A percentile compares a stretch with the other conserved stretches of the same genome.
These are phyloP conservation scores for Phalanger gymnotis DNA, from an alignment of 2,797 vertebrate species.

Conservation along the genomic window DNA sequence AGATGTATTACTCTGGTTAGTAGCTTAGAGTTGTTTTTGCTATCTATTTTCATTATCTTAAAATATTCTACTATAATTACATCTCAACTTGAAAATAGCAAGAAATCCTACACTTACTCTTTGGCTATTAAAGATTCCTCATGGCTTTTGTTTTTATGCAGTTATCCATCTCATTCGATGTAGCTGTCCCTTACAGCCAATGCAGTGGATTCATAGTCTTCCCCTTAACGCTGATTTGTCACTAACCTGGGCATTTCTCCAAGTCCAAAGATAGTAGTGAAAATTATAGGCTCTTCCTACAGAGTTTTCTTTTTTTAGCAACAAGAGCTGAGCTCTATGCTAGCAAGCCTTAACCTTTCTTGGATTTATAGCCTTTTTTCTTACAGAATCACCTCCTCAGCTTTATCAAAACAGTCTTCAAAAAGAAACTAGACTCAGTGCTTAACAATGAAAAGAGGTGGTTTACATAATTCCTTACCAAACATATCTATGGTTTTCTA, in stretches of 20 bases:
- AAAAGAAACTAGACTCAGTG: slow-evolving; percentile 72
- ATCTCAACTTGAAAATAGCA: slow-evolving; percentile 67
- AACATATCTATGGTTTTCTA: slow-evolving; percentile 54
- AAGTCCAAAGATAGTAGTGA: slow-evolving; percentile 86
- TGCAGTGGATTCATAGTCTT: slow-evolving; percentile 80
- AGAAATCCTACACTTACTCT: slow-evolving; percentile 57
- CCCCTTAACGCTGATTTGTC: slow-evolving; percentile 80
- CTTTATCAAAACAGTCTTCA: slow-evolving; percentile 69
- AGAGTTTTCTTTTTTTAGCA: slow-evolving; percentile 85
- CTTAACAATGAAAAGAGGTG: slow-evolving; percentile 45
- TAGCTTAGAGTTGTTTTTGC: slow-evolving; percentile 35
- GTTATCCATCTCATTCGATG: slow-evolving; percentile 71
- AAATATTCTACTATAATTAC: slow-evolving; percentile 64
- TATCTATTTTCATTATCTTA: slow-evolving; percentile 55
- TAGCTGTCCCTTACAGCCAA: slow-evolving; percentile 73
- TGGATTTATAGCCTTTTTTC: slow-evolving; percentile 70
- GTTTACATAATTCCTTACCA: slow-evolving; percentile 61
- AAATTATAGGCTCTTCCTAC: slow-evolving; percentile 88
- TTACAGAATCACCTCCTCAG: slow-evolving; percentile 76
- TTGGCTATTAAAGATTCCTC: slow-evolving; percentile 48
- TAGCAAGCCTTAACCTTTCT: slow-evolving; percentile 81
- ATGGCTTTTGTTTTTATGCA: slow-evolving; percentile 63
- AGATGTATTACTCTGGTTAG: slow-evolving; percentile 29
- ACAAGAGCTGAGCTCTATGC: slow-evolving; percentile 79
- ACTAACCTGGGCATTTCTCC: slow-evolving; percentile 86